Evolutionary conservation across 2,113 vertebrate species (phyloP).

Genomic region (Panurus biarmicus): DNA sequence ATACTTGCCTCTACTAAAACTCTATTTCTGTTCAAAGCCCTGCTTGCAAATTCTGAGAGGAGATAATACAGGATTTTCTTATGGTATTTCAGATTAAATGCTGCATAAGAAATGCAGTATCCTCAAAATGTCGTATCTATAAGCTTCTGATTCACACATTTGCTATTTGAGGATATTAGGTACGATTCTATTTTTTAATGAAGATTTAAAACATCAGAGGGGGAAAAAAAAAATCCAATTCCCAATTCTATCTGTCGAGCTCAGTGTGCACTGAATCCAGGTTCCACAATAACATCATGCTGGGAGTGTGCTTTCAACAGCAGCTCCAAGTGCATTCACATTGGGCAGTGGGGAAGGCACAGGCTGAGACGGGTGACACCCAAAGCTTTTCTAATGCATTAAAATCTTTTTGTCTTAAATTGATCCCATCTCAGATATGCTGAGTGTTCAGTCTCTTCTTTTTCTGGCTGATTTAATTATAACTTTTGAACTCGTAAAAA

Average conservation of each 20-base stretch:
- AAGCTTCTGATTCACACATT: not conserved
- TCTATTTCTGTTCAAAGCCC: slow-evolving; percentile 26
- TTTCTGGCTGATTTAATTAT: not conserved
- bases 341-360: not conserved
- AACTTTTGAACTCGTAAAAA: not conserved
- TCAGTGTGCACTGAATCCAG: not conserved
- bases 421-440: not conserved
- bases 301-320: not conserved
- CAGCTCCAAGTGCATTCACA: not conserved
- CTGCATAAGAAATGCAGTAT: not conserved
- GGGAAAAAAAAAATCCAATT: not conserved
- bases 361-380: not conserved
- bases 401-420: not conserved
- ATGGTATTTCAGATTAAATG: not conserved
- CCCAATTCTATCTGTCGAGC: not conserved
- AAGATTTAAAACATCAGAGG: not conserved
- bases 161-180: not conserved
- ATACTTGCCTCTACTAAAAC: not conserved
- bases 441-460: not conserved
- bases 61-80: slow-evolving; percentile 12
- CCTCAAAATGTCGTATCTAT: not conserved
- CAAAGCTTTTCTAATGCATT: not conserved
- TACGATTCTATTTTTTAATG: not conserved
- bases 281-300: not conserved
- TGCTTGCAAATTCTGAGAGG: not conserved